These are phyloP conservation scores for Lampris incognitus DNA, from an alignment of 2,113 vertebrate species.

Conservation along the genomic window DNA sequence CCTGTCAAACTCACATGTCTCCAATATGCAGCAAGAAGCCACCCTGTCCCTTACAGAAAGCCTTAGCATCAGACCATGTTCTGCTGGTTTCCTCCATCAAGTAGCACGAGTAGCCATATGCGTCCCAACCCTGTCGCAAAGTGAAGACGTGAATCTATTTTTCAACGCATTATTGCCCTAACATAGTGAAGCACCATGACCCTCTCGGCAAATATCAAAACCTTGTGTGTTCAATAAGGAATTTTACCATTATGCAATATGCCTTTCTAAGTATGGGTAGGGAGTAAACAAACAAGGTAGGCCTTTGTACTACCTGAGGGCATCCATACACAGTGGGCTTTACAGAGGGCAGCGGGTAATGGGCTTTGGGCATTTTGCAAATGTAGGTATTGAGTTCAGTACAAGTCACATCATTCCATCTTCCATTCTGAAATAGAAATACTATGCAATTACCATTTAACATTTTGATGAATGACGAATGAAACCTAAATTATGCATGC, in stretches of 20 bases:
- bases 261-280: neutral
- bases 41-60: slow-evolving; percentile 69
- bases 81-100: slow-evolving; percentile 76
- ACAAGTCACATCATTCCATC: slow-evolving; percentile 83
- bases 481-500: too few relatives aligned
- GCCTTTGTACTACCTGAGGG: slow-evolving; percentile 68
- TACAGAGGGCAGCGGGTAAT: slow-evolving; percentile 80
- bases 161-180: neutral
- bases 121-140: slow-evolving; percentile 80
- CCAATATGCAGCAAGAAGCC: slow-evolving; percentile 77
- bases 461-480: too few relatives aligned
- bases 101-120: slow-evolving; percentile 82
- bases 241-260: neutral
- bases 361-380: slow-evolving; percentile 81
- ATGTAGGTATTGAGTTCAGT: slow-evolving; percentile 80
- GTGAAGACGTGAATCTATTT: neutral
- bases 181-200: too few relatives aligned
- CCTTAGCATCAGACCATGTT: slow-evolving; percentile 77
- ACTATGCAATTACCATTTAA: neutral
- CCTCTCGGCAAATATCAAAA: neutral
- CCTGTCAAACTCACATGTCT: slow-evolving; percentile 75
- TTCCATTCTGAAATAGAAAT: slow-evolving; percentile 69
- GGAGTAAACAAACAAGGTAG: neutral
- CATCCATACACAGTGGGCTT: slow-evolving; percentile 80
- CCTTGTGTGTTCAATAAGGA: neutral